Evolutionary conservation across 2,113 vertebrate species (phyloP), one percentile per base, ranked within the genome.

Genomic region (Ameiurus melas): DNA sequence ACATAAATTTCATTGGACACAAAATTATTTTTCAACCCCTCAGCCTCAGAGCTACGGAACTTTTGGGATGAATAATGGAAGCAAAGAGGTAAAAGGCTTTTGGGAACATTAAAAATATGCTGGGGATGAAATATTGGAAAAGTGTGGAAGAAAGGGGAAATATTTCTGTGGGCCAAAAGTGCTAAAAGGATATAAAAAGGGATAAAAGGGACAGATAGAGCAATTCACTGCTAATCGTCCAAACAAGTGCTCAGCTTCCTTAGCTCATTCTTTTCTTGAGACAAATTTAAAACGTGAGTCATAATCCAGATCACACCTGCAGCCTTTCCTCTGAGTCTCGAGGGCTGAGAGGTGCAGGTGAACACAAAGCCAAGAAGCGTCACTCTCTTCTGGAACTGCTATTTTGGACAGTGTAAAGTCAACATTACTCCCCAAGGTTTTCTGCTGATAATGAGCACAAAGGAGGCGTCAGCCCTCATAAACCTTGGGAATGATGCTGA

Each of bases 61-160:
- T 94, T 94, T 94, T 93, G 92, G 93, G 94, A 94, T 95, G 93
- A 96, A 96, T 95, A 95, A 95, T 95, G 94, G 94, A 95, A 95
- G 95, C 91, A 94, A 94, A 93, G 93, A 94, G 93, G 92, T 91
- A 81, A 91, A 92, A 90, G 92, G 93, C 94, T 94, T 94, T 91
- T 93, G 95, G 94, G 94, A 94, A 93, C 93, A 93, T 94, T 94
- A 93, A 94, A 94, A 95, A 94, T 92, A 94, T 93, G 94, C 94
- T 92, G 92, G 89, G 93, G 93, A 94, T 92, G 90, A 92, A 64
- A 92, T 92, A 92, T 92, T 92, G 93, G 92, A 90, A 92, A 93
- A 88, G 89, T 92, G 90, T 92, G 89, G 86, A 91, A 90, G 90
- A 89, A 91, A 89, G 83, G 60, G n/a, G 39, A 43, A 57, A 87